Evolutionary conservation across 1,140 invertebrate genomes (phyloP).

Genomic region (Oncopeltus fasciatus): DNA sequence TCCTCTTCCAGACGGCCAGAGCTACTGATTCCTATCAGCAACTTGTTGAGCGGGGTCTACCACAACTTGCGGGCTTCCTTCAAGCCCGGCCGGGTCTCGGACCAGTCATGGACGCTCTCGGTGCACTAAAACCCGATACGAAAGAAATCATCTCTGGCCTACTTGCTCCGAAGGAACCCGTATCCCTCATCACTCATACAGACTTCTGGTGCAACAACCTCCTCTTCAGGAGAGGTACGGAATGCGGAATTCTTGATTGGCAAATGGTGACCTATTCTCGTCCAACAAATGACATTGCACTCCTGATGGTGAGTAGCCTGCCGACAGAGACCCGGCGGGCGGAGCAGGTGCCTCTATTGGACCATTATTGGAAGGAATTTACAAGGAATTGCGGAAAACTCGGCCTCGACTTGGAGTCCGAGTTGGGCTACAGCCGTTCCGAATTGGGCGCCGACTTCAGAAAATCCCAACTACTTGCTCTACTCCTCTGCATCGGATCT

Average conservation of each 20-base stretch:
- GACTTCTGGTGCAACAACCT: slow-evolving; percentile 75
- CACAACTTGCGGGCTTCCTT: slow-evolving; percentile 52
- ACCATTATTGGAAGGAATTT: slow-evolving; percentile 51
- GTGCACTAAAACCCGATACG: slow-evolving; percentile 39
- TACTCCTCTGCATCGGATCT: slow-evolving; percentile 61
- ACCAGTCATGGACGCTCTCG: slow-evolving; percentile 36
- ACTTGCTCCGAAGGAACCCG: slow-evolving; percentile 45
- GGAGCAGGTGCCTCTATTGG: slow-evolving; percentile 43
- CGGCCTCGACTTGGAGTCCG: slow-evolving; percentile 41
- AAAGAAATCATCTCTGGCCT: slow-evolving; percentile 47
- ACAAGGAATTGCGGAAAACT: slow-evolving; percentile 36
- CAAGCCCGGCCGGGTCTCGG: slow-evolving; percentile 44
- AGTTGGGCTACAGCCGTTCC: slow-evolving; percentile 37
- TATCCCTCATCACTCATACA: slow-evolving; percentile 58
- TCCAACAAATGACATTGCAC: slow-evolving; percentile 60
- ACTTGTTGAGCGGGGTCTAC: slow-evolving; percentile 53
- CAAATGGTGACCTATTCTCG: slow-evolving; percentile 65
- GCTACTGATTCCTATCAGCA: slow-evolving; percentile 64
- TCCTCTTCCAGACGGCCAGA: slow-evolving; percentile 56
- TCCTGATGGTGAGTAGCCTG: slow-evolving; percentile 61
- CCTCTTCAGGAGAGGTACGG: slow-evolving; percentile 42
- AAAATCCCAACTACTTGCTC: slow-evolving; percentile 51
- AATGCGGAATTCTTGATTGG: slow-evolving; percentile 60
- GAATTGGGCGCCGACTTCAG: slow-evolving; percentile 48
- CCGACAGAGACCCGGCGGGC: slow-evolving; percentile 48